Base-by-base conservation (phyloP, 2,888 invertebrate species). In the Sarcophaga variegata region DNA sequence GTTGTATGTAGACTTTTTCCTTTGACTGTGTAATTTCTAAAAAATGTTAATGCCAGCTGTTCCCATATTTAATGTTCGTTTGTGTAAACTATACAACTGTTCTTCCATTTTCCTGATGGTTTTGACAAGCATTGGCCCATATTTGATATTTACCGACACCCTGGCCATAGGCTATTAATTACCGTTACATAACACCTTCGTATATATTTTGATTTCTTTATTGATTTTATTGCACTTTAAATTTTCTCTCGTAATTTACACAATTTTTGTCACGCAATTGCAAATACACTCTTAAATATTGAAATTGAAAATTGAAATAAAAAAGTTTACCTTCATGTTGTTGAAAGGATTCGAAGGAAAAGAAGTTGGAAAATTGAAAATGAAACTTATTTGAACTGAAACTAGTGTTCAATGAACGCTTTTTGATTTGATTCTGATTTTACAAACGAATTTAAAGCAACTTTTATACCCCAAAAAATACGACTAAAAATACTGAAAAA, bases 311-410 rank as follows among this genome's bases (percentile, higher is more conserved):
- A 37, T 37, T 37, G 2, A 37, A 20, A n/a, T 62, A 70, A 54
- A 70, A 70, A 59, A 25, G n/a, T 83, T 90, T 91, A 93, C 93
- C 93, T 93, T 93, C 93, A 93, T 93, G 92, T 92, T 93, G 92
- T 89, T 83, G 88, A 85, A 85, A 83, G 88, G 88, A 87, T 83
- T 83, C 66, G 54, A 69, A 81, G 77, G 77, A 76, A 71, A 49
- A 83, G 83, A 86, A 83, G 77, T 81, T 63, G 66, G 63, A 87
- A 83, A 78, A 66, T 71, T 22, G 64, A 79, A 67, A 80, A 80
- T 60, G 66, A 62, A 80, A 78, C 70, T 54, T 72, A 49, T 60
- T 74, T 25, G 47, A 76, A 69, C 67, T 80, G 67, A 80, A 86
- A 87, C 85, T 69, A 81, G 78, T 92, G 92, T 91, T 92, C 92